Evolutionary conservation across 2,113 vertebrate species (phyloP), one percentile per base, ranked within the genome.

Genomic region (Odocoileus hemionus): DNA sequence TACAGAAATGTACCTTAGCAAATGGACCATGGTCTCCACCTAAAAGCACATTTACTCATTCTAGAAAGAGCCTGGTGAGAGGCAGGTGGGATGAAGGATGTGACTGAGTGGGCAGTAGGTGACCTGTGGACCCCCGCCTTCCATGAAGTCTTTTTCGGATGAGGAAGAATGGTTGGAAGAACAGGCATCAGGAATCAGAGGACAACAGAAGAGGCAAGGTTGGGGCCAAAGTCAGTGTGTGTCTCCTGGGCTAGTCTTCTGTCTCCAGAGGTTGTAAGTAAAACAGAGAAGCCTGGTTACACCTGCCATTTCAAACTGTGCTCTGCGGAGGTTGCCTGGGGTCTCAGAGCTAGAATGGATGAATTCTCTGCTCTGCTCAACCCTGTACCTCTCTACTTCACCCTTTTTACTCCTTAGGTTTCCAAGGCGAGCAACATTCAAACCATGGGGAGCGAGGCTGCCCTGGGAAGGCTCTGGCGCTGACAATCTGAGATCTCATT

Each of bases 1-100:
- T 91, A 64, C 67, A 0, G n/a, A 95, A 91, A 97, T 86, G 93
- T 57, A 43, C 94, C 93, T 94, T 96, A 95, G 94, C 96, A 89
- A 97, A 94, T 74, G 91, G 86, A 61, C 64, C 90, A 8, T 93
- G 96, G 28, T 96, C 91, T 94, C 88, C 91, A 93, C 96, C 85
- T 96, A 91, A 89, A 91, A 91, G 94, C 80, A 74, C 96, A 98
- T 97, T 54, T n/a, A n/a, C 79, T 58, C 52, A 39, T 50, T 30
- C 39, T 89, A 6, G 54, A 33, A 70, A 7, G 57, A 85, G 92
- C 33, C 4, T 10, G 6, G 33, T 17, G 36, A 70, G 84, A 93
- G 52, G 14, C 6, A 61, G 17, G 21, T 3, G 2, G 55, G 43
- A 2, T 16, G 33, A 45, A 79, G 82, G 76, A 17, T 6, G 3